Evolutionary conservation across 2,113 vertebrate species (phyloP).

Genomic region (Himantopus leucocephalus): DNA sequence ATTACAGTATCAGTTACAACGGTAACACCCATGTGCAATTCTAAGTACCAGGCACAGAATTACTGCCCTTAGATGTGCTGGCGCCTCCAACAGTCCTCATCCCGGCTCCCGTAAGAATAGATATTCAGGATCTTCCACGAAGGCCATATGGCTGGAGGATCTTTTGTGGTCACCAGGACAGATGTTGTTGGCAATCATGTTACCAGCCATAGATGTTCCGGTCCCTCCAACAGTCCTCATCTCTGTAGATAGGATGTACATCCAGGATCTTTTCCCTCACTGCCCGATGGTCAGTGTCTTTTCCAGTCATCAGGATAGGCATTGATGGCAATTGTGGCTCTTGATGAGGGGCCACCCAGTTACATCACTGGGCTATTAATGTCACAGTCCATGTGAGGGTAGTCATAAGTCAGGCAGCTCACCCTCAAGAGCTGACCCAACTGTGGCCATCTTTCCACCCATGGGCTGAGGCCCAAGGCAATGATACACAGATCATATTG

Average conservation of each 20-base stretch:
- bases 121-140: not conserved
- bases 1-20: not conserved
- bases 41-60: not conserved
- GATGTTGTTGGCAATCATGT: not conserved
- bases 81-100: not conserved
- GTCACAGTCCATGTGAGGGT: not conserved
- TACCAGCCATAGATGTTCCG: not conserved
- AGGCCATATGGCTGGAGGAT: not conserved
- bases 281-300: not conserved
- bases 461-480: not conserved
- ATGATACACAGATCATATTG: not conserved
- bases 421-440: not conserved
- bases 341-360: not conserved
- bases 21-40: not conserved
- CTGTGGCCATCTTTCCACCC: not conserved
- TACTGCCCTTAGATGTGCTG: not conserved
- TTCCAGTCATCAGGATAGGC: not conserved
- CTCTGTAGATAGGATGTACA: not conserved
- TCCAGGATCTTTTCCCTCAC: not conserved
- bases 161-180: not conserved
- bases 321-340: not conserved
- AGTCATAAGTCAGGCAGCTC: not conserved
- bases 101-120: not conserved
- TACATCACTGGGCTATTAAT: not conserved
- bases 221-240: not conserved